Evolutionary conservation across 2,797 vertebrate genomes (phyloP), one percentile per base, ranked within the genome.

Genomic region (Setipinna tenuifilis): DNA sequence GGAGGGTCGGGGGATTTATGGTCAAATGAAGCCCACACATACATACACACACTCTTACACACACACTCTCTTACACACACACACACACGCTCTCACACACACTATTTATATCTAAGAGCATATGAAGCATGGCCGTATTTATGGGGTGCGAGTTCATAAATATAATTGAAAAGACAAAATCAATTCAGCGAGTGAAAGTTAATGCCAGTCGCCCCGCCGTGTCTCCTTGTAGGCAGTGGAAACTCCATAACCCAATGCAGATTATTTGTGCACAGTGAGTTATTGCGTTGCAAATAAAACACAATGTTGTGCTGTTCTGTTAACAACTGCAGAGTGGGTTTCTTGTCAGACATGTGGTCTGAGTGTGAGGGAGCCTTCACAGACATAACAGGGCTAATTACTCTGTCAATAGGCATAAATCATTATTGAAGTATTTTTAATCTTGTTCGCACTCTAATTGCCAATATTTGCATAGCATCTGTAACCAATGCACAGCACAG

Each of bases 1-100:
- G 68, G 93, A 94, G 93, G 93, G 91, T 91, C 89, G 87, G 92
- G 90, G 90, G 90, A 96, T 96, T 96, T 95, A 96, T 95, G 92
- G 89, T 90, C 88, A 88, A 89, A 89, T 93, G 92, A 93, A 94
- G 90, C 83, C 86, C 83, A 10, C n/a, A 65, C 61, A 65, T 5
- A 62, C 21, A 23, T 21, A 23, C 59, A 61, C 17, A 62, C 59
- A 23, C 59, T n/a, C 59, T 21, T 19, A n/a, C 59, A n/a, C 59
- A 61, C 19, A 61, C 59, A 61, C 65, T 12, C 65, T 12, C 65
- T 12, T 23, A 31, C 68, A 35, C 68, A 35, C 68, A 68, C 62
- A 68, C 62, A 85, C 85, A 17, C 14, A 31, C 65, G 5, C 71
- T 4, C 68, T 17, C 68, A 78, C 71, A 75, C 71, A 78, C 71